Percentiles rank a stretch among this genome's conserved stretches.
phyloP scores from a whole-genome alignment of 2,888 invertebrate species.

The Zygothrica quintamaculata region DNA sequence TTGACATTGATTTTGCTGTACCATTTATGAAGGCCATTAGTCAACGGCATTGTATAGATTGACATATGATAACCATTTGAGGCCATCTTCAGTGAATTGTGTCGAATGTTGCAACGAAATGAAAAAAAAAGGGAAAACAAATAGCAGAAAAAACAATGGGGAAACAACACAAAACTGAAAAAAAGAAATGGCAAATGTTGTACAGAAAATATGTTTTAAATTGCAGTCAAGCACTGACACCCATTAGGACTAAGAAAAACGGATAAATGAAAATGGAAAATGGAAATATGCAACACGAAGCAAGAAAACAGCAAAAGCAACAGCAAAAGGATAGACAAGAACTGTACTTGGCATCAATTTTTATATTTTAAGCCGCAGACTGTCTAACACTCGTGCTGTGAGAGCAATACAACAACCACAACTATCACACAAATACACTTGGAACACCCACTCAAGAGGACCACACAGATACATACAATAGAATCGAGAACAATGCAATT shows the following conservation, averaged over 20 bases:
- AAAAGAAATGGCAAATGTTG: too few species aligned
- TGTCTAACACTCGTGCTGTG: slow-evolving; percentile 63
- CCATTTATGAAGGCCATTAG: slow-evolving; percentile 61
- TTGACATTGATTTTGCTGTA: slow-evolving; percentile 62
- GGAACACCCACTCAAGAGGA: too few species aligned
- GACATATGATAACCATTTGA: slow-evolving; percentile 66
- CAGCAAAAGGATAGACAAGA: slow-evolving; percentile 39
- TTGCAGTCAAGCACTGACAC: slow-evolving; percentile 76
- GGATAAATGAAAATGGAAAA: slow-evolving; percentile 43
- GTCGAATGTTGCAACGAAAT: slow-evolving; percentile 18
- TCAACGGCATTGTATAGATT: slow-evolving; percentile 64
- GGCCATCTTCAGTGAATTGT: slow-evolving; percentile 19
- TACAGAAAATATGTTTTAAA: slow-evolving; percentile 68
- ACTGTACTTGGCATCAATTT: slow-evolving; percentile 77
- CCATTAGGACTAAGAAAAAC: slow-evolving; percentile 59
- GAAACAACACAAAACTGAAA: too few species aligned
- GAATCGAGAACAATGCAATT: slow-evolving; percentile 70
- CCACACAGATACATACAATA: slow-evolving; percentile 2
- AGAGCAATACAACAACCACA: slow-evolving; percentile 25
- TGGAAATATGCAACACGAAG: slow-evolving; percentile 22
- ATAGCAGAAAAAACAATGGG: slow-evolving; percentile 13
- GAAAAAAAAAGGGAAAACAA: slow-evolving; percentile 9
- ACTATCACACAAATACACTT: slow-evolving; percentile 6
- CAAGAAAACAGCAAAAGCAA: slow-evolving; percentile 45
- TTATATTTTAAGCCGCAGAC: slow-evolving; percentile 75